These are phyloP conservation scores for Falco punctatus DNA, from an alignment of 2,113 vertebrate genomes.

Conservation along the genomic window DNA sequence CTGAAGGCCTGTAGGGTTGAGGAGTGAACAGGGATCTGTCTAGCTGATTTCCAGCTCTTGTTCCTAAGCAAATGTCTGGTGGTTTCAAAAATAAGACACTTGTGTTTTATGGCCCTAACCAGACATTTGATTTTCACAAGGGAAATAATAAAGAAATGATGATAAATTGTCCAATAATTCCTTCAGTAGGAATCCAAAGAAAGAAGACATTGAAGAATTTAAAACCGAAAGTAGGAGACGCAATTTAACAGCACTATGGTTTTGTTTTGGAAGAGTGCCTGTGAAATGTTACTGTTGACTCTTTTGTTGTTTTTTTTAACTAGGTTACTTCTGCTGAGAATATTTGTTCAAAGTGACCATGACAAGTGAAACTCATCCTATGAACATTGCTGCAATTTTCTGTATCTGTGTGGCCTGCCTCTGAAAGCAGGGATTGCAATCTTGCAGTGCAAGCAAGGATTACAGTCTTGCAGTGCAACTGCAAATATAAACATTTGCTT, in stretches of 20 bases:
- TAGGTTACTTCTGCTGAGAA: not conserved
- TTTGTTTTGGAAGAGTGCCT: not conserved
- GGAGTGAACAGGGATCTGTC: not conserved
- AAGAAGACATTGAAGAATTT: conserved; percentile 11
- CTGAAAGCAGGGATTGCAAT: not conserved
- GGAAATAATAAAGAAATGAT: conserved; percentile 56
- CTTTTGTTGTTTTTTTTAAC: not conserved
- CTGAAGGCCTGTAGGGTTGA: not conserved
- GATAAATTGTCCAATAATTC: conserved; percentile 40
- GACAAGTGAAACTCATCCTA: not conserved
- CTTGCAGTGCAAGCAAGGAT: not conserved
- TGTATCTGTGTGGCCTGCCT: not conserved
- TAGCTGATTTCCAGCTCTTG: not conserved
- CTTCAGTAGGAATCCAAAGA: not conserved
- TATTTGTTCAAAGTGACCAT: not conserved
- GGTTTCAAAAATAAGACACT: conserved; percentile 4
- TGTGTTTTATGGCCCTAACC: not conserved
- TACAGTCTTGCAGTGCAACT: not conserved
- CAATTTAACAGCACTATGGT: conserved; percentile 10
- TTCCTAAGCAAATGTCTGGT: not conserved
- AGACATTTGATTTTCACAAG: conserved; percentile 47
- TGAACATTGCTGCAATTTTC: not conserved
- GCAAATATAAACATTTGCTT: not conserved
- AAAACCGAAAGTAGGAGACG: not conserved
- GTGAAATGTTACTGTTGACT: not conserved